phyloP scores from a whole-genome alignment of 2,888 invertebrate genomes.

The Drosophila pegasa region DNA sequence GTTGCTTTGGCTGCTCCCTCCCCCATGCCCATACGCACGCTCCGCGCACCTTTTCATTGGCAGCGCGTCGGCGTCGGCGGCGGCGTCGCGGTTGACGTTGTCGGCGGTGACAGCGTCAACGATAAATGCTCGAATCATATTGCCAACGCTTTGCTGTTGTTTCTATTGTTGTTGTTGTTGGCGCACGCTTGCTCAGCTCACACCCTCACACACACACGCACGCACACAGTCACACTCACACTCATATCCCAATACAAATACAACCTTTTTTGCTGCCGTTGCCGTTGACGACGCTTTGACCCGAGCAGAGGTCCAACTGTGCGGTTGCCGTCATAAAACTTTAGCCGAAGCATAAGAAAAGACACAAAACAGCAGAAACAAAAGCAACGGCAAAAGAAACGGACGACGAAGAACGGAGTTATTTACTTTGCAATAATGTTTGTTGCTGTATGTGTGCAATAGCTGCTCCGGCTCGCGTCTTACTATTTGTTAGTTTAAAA shows the following conservation, averaged over 20 bases:
- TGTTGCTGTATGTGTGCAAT: slow-evolving; percentile 27
- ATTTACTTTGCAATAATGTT: slow-evolving; percentile 25
- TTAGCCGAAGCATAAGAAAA: slow-evolving; percentile 46
- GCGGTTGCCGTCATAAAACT: slow-evolving; percentile 49
- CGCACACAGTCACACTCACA: not conserved
- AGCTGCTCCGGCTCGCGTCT: slow-evolving; percentile 39
- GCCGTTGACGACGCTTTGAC: slow-evolving; percentile 43
- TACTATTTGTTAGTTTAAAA: slow-evolving; percentile 22
- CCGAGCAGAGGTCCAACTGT: slow-evolving; percentile 44
- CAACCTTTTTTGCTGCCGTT: slow-evolving; percentile 31
- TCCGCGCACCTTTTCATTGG: slow-evolving; percentile 64
- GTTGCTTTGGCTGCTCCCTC: slow-evolving; percentile 24
- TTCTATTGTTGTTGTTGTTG: slow-evolving; percentile 44
- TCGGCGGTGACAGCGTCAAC: slow-evolving; percentile 49
- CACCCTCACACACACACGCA: slow-evolving; percentile 33
- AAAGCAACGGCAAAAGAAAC: slow-evolving; percentile 13
- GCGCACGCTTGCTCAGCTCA: slow-evolving; percentile 43
- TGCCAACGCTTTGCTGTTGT: slow-evolving; percentile 41
- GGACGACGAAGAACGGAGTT: not conserved
- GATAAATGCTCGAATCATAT: slow-evolving; percentile 59
- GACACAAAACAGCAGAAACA: slow-evolving; percentile 22
- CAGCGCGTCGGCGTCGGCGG: slow-evolving; percentile 45
- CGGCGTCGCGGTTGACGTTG: slow-evolving; percentile 26
- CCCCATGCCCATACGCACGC: slow-evolving; percentile 39
- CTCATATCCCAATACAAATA: slow-evolving; percentile 5